Percentiles rank a stretch among this genome's conserved stretches.
Conservation (phyloP, 2,113 vertebrate species). For the Channa argus region DNA sequence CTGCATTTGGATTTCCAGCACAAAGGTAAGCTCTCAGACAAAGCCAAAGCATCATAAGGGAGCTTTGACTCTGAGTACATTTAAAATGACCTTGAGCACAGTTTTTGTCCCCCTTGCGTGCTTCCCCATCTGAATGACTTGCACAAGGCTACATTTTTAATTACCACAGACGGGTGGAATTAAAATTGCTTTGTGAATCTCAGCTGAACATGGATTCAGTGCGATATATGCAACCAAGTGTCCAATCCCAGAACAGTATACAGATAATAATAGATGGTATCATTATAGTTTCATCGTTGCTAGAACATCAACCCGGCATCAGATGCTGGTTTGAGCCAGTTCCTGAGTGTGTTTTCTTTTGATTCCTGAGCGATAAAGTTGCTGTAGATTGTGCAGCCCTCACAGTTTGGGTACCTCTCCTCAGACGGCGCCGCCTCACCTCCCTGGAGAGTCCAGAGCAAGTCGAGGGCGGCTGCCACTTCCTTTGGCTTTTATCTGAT, state of each 20-base stretch:
- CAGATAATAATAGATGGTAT: slow-evolving; percentile 25
- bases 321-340: slow-evolving; percentile 25
- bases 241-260: slow-evolving; percentile 9
- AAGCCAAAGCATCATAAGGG: neutral
- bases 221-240: neutral
- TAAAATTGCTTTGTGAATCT: slow-evolving; percentile 12
- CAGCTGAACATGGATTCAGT: neutral
- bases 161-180: slow-evolving; percentile 1
- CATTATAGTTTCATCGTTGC: slow-evolving; percentile 10
- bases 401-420: slow-evolving; percentile 61
- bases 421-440: slow-evolving; percentile 68
- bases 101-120: slow-evolving; percentile 17
- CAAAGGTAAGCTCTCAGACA: neutral
- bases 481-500: slow-evolving; percentile 78
- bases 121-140: slow-evolving; percentile 3
- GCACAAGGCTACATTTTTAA: slow-evolving; percentile 40
- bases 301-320: slow-evolving; percentile 21
- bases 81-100: slow-evolving; percentile 35
- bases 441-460: slow-evolving; percentile 74
- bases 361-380: slow-evolving; percentile 55
- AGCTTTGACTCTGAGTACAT: slow-evolving; percentile 15
- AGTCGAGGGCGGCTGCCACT: slow-evolving; percentile 74
- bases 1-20: neutral
- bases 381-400: slow-evolving; percentile 41
- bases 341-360: slow-evolving; percentile 38